Conservation (phyloP, 2,888 invertebrate species). For the Metalampra italica region DNA sequence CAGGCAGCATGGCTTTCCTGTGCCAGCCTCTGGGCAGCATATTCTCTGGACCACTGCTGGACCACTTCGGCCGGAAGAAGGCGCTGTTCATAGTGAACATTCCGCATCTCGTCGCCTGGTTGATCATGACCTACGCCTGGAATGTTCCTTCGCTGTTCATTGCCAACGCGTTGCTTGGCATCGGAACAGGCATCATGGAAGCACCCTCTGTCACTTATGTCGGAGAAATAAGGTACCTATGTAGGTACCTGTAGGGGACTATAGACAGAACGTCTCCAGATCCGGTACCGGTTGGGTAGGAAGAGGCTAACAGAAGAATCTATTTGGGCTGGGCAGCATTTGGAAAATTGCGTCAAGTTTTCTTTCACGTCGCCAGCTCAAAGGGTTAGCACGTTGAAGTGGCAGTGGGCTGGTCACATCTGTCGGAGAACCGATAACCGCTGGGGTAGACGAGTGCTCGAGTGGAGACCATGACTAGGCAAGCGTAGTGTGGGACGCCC, state of each 20-base stretch:
- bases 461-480: too few relatives aligned
- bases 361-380: too few relatives aligned
- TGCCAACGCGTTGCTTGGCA: slow-evolving; percentile 72
- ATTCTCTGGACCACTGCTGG: slow-evolving; percentile 75
- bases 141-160: slow-evolving; percentile 67
- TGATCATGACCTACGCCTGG: slow-evolving; percentile 73
- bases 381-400: too few relatives aligned
- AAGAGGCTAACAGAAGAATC: too few relatives aligned
- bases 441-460: too few relatives aligned
- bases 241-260: background rate
- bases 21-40: slow-evolving; percentile 79
- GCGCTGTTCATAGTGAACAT: slow-evolving; percentile 77
- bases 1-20: slow-evolving; percentile 77
- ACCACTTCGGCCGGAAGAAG: slow-evolving; percentile 74
- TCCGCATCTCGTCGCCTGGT: slow-evolving; percentile 77
- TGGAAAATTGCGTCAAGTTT: too few relatives aligned
- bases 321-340: too few relatives aligned
- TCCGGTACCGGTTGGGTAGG: too few relatives aligned
- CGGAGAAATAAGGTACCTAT: slow-evolving; percentile 74
- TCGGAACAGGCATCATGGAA: slow-evolving; percentile 80
- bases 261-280: background rate
- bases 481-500: too few relatives aligned
- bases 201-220: slow-evolving; percentile 80
- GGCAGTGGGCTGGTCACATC: too few relatives aligned
- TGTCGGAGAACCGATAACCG: too few relatives aligned